Percentiles rank a stretch among this genome's conserved stretches.
These are phyloP conservation scores for Proteles cristata DNA, from an alignment of 2,113 vertebrate species.

Conservation along the genomic window DNA sequence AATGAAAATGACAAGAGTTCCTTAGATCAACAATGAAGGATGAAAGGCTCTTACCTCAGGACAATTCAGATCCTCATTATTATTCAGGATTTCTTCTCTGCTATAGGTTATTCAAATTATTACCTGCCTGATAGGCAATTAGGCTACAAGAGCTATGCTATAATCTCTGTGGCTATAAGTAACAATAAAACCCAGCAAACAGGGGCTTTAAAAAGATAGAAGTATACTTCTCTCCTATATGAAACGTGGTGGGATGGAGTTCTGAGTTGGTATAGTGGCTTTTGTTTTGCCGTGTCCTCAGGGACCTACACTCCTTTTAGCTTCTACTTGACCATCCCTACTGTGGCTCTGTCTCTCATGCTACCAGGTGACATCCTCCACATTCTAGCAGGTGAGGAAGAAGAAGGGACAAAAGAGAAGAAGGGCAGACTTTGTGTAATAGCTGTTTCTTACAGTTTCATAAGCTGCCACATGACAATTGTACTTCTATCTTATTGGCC, in stretches of 20 bases:
- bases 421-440: neutral
- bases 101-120: slow-evolving; percentile 46
- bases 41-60: neutral
- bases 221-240: neutral
- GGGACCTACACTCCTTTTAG: neutral
- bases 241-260: neutral
- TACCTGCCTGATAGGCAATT: slow-evolving; percentile 39
- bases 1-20: slow-evolving; percentile 24
- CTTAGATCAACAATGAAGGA: slow-evolving; percentile 23
- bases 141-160: neutral
- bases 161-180: slow-evolving; percentile 39
- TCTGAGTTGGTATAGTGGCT: neutral
- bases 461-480: neutral
- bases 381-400: neutral
- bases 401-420: neutral
- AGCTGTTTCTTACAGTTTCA: neutral
- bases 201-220: neutral
- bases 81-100: neutral
- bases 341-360: neutral
- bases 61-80: slow-evolving; percentile 47
- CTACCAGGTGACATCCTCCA: neutral
- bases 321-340: neutral
- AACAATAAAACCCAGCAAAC: slow-evolving; percentile 43
- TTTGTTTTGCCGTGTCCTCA: neutral
- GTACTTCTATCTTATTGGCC: neutral